phyloP scores from a whole-genome alignment of 2,797 vertebrate genomes.

The Buceros bicornis region DNA sequence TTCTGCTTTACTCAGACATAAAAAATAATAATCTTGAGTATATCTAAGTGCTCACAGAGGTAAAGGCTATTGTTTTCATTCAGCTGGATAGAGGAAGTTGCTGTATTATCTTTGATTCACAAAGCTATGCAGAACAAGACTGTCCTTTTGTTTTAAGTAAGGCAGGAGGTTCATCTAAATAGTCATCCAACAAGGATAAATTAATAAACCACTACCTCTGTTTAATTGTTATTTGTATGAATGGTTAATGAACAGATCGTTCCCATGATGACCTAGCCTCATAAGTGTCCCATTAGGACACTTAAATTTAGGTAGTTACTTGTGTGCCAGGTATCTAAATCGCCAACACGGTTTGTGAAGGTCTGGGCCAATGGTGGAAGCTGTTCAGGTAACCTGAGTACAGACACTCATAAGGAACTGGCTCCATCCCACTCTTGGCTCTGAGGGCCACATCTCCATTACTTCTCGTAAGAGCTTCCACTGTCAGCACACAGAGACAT shows the following conservation, averaged over 20 bases:
- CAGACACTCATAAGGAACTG: not conserved
- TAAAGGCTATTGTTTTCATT: not conserved
- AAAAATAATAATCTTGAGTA: constrained; percentile 26
- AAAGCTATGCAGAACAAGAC: not conserved
- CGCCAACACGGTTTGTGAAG: not conserved
- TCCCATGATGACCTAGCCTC: not conserved
- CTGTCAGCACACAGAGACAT: not conserved
- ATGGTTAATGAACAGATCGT: not conserved
- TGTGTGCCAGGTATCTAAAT: not conserved
- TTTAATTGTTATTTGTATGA: not conserved
- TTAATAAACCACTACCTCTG: not conserved
- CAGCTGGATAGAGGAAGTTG: not conserved
- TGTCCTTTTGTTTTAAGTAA: not conserved
- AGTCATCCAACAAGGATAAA: not conserved
- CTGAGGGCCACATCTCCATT: not conserved
- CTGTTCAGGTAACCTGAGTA: not conserved
- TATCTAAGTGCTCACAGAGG: not conserved
- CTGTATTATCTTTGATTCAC: not conserved
- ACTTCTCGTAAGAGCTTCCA: not conserved
- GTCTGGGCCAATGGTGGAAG: not conserved
- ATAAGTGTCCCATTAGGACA: not conserved
- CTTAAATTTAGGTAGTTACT: not conserved
- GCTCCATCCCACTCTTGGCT: not conserved
- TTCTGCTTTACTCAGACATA: constrained; percentile 7
- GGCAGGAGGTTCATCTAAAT: not conserved